phyloP scores from a whole-genome alignment of 2,113 vertebrate genomes.

The Campylomormyrus numenius region DNA sequence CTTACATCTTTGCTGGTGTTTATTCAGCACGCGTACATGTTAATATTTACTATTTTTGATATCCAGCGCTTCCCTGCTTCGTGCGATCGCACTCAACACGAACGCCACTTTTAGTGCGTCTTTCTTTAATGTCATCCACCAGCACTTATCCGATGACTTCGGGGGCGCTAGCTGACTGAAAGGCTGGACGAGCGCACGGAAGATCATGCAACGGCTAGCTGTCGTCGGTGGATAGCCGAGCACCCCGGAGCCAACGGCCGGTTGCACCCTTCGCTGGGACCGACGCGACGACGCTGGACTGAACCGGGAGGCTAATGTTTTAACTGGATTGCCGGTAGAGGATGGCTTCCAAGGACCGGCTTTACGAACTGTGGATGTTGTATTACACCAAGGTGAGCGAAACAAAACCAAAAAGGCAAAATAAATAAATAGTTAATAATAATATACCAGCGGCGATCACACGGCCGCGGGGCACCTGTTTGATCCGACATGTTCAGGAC shows the following conservation, averaged over 20 bases:
- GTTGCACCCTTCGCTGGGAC: background rate
- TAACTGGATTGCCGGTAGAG: constrained; percentile 37
- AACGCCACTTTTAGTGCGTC: background rate
- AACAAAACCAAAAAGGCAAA: constrained; percentile 14
- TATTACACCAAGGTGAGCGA: constrained; percentile 82
- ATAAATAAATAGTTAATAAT: background rate
- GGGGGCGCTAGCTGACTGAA: background rate
- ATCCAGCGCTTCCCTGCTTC: background rate
- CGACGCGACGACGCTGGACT: background rate
- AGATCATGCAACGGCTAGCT: background rate
- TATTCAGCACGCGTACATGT: constrained; percentile 49
- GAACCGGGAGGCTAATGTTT: constrained; percentile 26
- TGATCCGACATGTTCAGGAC: background rate
- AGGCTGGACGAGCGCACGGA: background rate
- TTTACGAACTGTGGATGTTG: constrained; percentile 85
- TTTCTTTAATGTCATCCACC: background rate
- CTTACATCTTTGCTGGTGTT: constrained; percentile 2
- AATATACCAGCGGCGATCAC: constrained; percentile 10
- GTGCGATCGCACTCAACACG: constrained; percentile 20
- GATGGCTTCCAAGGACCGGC: constrained; percentile 82
- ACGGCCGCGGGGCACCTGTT: constrained; percentile 53
- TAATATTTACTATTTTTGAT: constrained; percentile 9
- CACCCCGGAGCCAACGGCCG: background rate
- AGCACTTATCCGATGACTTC: constrained; percentile 11
- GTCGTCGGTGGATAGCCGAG: background rate